Conservation (phyloP, 1,140 invertebrate genomes). For the Eurosta solidaginis region DNA sequence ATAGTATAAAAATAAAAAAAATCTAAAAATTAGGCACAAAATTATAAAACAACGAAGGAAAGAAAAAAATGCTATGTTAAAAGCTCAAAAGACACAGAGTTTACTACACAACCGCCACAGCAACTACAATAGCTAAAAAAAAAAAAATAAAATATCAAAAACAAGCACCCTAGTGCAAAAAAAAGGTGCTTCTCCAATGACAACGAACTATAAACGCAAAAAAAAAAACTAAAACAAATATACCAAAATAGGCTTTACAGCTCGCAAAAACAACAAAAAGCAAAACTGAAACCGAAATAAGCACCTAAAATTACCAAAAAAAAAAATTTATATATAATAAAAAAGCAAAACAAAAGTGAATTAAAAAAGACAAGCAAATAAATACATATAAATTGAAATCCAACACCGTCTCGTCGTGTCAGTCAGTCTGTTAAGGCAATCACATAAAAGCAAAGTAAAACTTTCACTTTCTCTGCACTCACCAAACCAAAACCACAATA, state of each 20-base stretch:
- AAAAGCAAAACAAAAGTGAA: not conserved
- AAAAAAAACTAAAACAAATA: no score
- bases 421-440: not conserved
- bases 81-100: not conserved
- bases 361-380: not conserved
- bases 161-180: no score
- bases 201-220: no score
- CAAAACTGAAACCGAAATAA: not conserved
- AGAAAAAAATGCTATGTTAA: conserved; percentile 1
- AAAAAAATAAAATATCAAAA: not conserved
- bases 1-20: not conserved
- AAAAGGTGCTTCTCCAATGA: no score
- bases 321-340: not conserved
- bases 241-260: no score
- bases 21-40: not conserved
- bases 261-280: no score
- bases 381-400: not conserved
- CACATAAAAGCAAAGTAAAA: not conserved
- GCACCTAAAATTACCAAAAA: not conserved
- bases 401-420: not conserved
- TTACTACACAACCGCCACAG: not conserved
- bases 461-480: conserved; percentile 24
- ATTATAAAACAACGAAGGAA: not conserved
- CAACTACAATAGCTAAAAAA: not conserved
- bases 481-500: conserved; percentile 3